Percentiles rank a stretch among this genome's conserved stretches.
Conservation (phyloP, 2,113 vertebrate genomes). For the Polyodon spathula region DNA sequence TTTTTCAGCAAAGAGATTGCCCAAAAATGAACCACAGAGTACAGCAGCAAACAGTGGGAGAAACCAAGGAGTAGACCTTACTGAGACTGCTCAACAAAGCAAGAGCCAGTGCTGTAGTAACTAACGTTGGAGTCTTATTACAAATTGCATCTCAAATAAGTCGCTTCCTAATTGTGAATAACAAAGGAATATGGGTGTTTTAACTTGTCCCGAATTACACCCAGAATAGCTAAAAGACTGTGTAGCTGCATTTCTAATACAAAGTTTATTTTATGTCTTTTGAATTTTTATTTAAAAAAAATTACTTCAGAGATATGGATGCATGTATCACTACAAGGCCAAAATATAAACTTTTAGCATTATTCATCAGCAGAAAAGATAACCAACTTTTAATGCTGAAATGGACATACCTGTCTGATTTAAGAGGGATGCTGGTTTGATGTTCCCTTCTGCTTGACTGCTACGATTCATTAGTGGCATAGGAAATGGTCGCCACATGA, state of each 20-base stretch:
- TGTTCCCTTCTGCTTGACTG: conserved; percentile 1
- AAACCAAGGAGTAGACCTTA: conserved; percentile 90
- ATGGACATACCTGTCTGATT: conserved; percentile 9
- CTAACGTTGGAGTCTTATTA: conserved; percentile 51
- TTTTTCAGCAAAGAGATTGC: conserved; percentile 80
- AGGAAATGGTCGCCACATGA: conserved; percentile 4
- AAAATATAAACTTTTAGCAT: conserved; percentile 58
- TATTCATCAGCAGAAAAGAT: conserved; percentile 40
- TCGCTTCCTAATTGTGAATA: conserved; percentile 63
- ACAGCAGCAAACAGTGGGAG: conserved; percentile 65
- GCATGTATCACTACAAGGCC: conserved; percentile 85
- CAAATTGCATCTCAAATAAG: conserved; percentile 9
- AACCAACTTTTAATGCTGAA: conserved; percentile 2
- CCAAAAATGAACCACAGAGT: conserved; percentile 87
- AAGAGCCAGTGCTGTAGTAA: conserved; percentile 91
- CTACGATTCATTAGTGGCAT: neutral
- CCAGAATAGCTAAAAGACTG: conserved; percentile 78
- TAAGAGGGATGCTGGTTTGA: neutral
- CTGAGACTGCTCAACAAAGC: conserved; percentile 80
- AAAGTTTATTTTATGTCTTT: conserved; percentile 61
- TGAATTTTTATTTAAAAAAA: conserved; percentile 64
- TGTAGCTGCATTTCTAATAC: conserved; percentile 91
- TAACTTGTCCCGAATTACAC: conserved; percentile 66
- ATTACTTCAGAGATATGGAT: conserved; percentile 60
- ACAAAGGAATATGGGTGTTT: conserved; percentile 71